Base-by-base conservation (phyloP, 1,140 invertebrate genomes). In the Sycophila sp. region DNA sequence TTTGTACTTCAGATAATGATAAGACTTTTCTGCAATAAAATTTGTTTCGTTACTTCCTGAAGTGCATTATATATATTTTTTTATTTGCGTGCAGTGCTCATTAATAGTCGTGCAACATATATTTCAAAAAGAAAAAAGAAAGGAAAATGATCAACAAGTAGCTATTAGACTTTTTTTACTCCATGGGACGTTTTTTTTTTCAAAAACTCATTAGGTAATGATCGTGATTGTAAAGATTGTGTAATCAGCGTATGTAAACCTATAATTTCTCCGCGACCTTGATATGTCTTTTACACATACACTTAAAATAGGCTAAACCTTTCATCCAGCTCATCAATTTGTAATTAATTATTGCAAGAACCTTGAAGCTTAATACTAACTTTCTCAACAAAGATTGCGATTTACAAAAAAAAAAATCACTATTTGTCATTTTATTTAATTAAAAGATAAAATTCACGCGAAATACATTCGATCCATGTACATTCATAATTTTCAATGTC, bases 311-410 rank as follows among this genome's bases (percentile, higher is more conserved):
- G 26, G 38, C 8, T 8, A 67, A 24, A 68, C 55, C 42, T 59
- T 34, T 49, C 6, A 49, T 59, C 22, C 40, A 56, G 8, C 55
- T 68, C 30, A 49, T 59, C 30, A 68, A 58, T 59, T 68, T 36
- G 15, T 36, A 6, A 42, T 40, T 67, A 58, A 67, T 58, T 38
- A 45, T 34, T 0, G 11, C 3, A n/a, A 6, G 3, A 34, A 55
- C 49, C 63, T 65, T 42, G 49, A 55, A 28, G 5, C 24, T 22
- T 42, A 30, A 38, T n/a, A 55, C 13, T 53, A n/a, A 0, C 26
- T 15, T 55, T 42, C n/a, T 10, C 13, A 36, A n/a, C 42, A 7
- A 26, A 36, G 10, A 28, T 40, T 40, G 15, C 19, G 3, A 53
- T 1, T 15, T 53, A 26, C 15, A 28, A 53, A 53, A 53, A 53